Conservation (phyloP, 1,140 invertebrate species). For the Mylabris phalerata region DNA sequence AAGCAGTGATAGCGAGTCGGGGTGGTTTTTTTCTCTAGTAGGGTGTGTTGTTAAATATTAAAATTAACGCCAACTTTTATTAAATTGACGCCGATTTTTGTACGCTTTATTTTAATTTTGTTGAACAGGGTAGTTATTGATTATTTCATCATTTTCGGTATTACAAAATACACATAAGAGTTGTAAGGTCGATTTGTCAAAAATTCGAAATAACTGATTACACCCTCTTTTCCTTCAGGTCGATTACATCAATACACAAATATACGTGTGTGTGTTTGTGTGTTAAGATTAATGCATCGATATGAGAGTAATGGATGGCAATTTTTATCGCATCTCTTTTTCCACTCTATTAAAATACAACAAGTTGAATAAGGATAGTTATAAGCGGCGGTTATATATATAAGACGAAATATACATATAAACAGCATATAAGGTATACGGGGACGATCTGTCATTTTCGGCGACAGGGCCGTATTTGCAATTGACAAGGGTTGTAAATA, state of each 20-base stretch:
- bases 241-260: slow-evolving; percentile 26
- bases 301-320: slow-evolving; percentile 19
- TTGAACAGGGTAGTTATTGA: slow-evolving; percentile 2
- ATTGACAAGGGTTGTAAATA: no score
- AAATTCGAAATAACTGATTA: slow-evolving; percentile 24
- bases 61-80: slow-evolving; percentile 13
- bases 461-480: no score
- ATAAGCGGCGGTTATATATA: no score
- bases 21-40: no score
- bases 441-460: no score
- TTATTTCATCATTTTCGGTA: slow-evolving; percentile 1
- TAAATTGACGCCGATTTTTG: slow-evolving; percentile 4
- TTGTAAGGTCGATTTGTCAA: slow-evolving; percentile 23
- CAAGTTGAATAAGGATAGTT: no score
- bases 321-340: slow-evolving; percentile 2
- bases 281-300: slow-evolving; percentile 21
- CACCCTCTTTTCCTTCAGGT: slow-evolving; percentile 17
- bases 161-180: background rate
- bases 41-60: slow-evolving; percentile 16
- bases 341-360: no score
- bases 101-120: background rate
- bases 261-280: no score
- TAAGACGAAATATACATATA: no score
- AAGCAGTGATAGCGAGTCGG: slow-evolving; percentile 6
- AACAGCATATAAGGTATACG: no score